Evolutionary conservation across 2,113 vertebrate species (phyloP).

Genomic region (Gavialis gangeticus): DNA sequence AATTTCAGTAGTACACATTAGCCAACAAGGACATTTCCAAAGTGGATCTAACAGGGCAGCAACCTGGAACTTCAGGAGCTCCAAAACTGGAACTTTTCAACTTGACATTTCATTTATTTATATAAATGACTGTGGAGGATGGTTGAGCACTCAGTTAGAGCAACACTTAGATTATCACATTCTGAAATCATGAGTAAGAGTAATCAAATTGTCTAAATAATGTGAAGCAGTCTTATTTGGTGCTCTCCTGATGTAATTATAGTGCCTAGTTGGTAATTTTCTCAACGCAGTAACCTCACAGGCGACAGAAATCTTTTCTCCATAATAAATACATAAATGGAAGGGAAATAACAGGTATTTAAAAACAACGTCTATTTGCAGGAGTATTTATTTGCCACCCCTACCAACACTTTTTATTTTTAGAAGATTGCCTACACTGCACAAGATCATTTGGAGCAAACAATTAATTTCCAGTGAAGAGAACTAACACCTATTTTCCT

Average conservation of each 20-base stretch:
- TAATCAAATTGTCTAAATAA: conserved; percentile 73
- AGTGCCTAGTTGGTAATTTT: conserved; percentile 56
- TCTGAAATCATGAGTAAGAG: conserved; percentile 66
- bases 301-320: conserved; percentile 22
- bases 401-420: conserved; percentile 43
- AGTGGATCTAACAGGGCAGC: background rate
- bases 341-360: conserved; percentile 45
- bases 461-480: background rate
- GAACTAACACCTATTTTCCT: background rate
- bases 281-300: conserved; percentile 34
- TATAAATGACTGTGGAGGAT: conserved; percentile 41
- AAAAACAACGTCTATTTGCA: conserved; percentile 21
- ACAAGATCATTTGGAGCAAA: background rate
- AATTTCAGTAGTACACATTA: background rate
- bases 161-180: conserved; percentile 48
- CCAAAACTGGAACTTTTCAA: conserved; percentile 37
- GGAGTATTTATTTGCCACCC: background rate
- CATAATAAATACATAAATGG: conserved; percentile 21
- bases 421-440: conserved; percentile 17
- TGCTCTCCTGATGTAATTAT: conserved; percentile 63
- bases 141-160: conserved; percentile 59
- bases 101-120: conserved; percentile 50
- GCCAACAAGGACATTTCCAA: conserved; percentile 26
- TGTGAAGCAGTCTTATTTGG: conserved; percentile 42
- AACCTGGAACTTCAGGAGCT: conserved; percentile 10